A percentile compares a stretch with the other conserved stretches of the same genome.
Evolutionary conservation across 2,888 invertebrate species (phyloP).

Genomic region (Dolichomitus sp.): DNA sequence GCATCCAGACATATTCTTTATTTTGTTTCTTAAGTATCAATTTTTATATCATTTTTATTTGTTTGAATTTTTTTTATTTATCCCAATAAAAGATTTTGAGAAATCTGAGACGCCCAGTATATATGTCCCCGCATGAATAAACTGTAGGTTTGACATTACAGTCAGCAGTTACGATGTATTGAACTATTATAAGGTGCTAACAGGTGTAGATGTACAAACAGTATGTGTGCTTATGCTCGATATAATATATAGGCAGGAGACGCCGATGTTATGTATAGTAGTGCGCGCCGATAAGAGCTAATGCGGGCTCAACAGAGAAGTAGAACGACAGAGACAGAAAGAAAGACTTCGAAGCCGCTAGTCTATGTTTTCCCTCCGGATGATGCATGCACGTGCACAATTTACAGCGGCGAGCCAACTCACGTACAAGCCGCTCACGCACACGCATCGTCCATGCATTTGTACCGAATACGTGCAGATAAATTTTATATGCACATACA

Average conservation of each 20-base stretch:
- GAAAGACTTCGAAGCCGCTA: constrained; percentile 42
- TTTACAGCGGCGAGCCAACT: constrained; percentile 31
- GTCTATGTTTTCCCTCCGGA: constrained; percentile 19
- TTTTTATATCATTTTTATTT: too few species aligned
- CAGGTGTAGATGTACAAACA: constrained; percentile 17
- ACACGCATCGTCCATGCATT: constrained; percentile 7
- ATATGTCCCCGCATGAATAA: neutral
- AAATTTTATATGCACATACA: neutral
- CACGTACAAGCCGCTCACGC: neutral
- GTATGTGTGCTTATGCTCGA: constrained; percentile 1
- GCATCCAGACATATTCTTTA: too few species aligned
- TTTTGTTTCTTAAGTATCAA: too few species aligned
- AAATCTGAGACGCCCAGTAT: too few species aligned
- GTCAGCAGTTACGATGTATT: constrained; percentile 9
- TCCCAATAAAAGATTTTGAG: too few species aligned
- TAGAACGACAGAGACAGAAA: constrained; percentile 39
- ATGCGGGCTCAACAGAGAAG: constrained; percentile 53
- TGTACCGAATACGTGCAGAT: constrained; percentile 2
- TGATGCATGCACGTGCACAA: constrained; percentile 42
- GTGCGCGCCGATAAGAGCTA: constrained; percentile 47
- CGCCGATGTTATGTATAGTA: constrained; percentile 31
- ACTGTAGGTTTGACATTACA: constrained; percentile 6
- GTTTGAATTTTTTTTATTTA: too few species aligned
- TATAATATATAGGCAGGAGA: neutral
- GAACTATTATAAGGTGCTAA: constrained; percentile 15